A percentile compares a stretch with the other conserved stretches of the same genome.
phyloP scores from a whole-genome alignment of 1,140 invertebrate genomes.

The Steinernema khuongi region DNA sequence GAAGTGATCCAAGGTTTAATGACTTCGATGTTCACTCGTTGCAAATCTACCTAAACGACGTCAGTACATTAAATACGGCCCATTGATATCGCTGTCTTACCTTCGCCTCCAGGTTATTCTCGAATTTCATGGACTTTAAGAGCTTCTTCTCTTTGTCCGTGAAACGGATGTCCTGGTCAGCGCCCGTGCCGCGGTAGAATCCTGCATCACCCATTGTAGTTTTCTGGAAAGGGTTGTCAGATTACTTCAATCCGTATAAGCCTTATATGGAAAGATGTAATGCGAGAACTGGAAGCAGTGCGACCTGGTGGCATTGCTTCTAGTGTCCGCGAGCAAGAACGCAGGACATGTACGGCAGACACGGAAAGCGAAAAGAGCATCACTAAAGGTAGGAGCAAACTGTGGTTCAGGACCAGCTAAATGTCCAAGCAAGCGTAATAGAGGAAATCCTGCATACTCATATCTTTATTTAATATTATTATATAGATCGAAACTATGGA shows the following conservation, averaged over 20 bases:
- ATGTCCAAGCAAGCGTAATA: no score
- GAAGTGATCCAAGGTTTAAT: conserved; percentile 98
- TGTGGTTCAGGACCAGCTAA: no score
- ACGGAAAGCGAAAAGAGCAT: no score
- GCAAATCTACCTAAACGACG: conserved; percentile 83
- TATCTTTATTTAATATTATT: not conserved
- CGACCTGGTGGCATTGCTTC: no score
- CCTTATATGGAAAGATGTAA: no score
- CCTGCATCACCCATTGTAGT: conserved; percentile 61
- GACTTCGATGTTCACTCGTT: conserved; percentile 92
- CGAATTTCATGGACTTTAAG: conserved; percentile 96
- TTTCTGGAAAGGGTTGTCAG: not conserved
- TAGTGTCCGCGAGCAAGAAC: no score
- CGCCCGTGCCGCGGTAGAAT: conserved; percentile 76
- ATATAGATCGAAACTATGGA: not conserved
- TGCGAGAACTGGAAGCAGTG: no score
- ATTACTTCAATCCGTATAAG: no score
- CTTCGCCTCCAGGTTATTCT: conserved; percentile 80
- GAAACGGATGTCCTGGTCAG: conserved; percentile 96
- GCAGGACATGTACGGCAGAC: no score
- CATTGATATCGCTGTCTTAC: conserved; percentile 62
- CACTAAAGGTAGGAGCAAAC: no score
- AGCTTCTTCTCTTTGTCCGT: conserved; percentile 98
- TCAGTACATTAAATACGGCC: not conserved
- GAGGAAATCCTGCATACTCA: not conserved